Percentiles rank a stretch among this genome's conserved stretches.
phyloP scores from a whole-genome alignment of 2,888 invertebrate genomes.

The Stenodema calcarata region DNA sequence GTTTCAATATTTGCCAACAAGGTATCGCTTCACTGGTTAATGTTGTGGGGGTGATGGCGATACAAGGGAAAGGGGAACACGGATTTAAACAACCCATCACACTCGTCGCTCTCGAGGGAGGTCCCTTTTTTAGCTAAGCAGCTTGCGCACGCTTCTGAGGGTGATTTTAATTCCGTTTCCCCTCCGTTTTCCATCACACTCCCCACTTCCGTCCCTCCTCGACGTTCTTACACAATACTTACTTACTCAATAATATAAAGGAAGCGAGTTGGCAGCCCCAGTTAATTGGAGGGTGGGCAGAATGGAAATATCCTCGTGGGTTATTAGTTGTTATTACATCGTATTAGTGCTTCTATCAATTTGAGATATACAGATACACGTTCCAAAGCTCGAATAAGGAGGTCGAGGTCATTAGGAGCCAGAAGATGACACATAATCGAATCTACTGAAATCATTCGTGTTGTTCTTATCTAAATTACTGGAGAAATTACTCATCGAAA shows the following conservation, averaged over 20 bases:
- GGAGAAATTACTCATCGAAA: too few species aligned
- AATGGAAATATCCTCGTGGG: background rate
- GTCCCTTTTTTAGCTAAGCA: conserved; percentile 1
- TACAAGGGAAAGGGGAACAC: background rate
- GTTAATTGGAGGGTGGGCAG: background rate
- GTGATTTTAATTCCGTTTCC: conserved; percentile 45
- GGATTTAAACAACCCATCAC: background rate
- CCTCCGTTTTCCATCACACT: background rate
- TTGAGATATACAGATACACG: too few species aligned
- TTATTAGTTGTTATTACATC: background rate
- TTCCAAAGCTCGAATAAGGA: too few species aligned
- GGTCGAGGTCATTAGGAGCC: too few species aligned
- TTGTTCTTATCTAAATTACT: too few species aligned
- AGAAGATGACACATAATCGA: too few species aligned
- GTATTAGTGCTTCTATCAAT: too few species aligned
- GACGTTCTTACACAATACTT: background rate
- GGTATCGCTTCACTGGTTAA: background rate
- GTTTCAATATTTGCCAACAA: background rate
- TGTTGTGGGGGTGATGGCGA: background rate
- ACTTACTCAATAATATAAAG: background rate
- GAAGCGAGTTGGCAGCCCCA: background rate
- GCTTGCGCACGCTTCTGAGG: conserved; percentile 46
- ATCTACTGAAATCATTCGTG: too few species aligned
- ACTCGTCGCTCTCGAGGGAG: background rate
- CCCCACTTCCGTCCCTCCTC: background rate